Base-by-base conservation (phyloP, 1,140 invertebrate species). In the Drosophila erecta region DNA sequence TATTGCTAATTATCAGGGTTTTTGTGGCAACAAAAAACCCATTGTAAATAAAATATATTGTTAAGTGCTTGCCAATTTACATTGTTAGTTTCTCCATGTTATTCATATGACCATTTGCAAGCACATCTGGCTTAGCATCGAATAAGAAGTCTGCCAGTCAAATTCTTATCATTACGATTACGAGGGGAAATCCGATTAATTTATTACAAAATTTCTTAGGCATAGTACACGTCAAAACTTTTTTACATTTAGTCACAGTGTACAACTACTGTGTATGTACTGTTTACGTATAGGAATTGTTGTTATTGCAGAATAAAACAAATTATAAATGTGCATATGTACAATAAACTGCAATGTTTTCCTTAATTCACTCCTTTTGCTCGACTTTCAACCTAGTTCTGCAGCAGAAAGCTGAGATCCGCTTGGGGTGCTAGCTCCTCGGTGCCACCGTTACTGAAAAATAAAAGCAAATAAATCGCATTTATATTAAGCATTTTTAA, bases 361-460 rank as follows among this genome's bases (percentile, higher is more conserved):
- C 53, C 55, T 61, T 8, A 38, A 27, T 12, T 22, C 51, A 35
- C 7, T 10, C n/a, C 11, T 35, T 35, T 8, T 41, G 12, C 2
- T n/a, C 3, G 4, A 1, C 10, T 0, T 24, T 24, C 3, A 24
- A 24, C 24, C 24, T 37, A 50, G n/a, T 41, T 27, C 8, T 51
- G 14, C 37, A 91, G 80, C 79, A 95, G 91, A 90, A 94, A 95
- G 78, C 94, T 95, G 4, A 96, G 79, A 92, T 95, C 94, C 35
- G 93, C 79, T 41, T 93, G 93, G 57, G 93, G 92, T 49, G 92
- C 79, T 92, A 93, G 93, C 87, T 95, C 94, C 50, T 87, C 78
- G 54, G 94, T 89, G 5, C 91, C 76, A 69, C 93, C 85, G 41
- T 92, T 92, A n/a, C 95, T 95, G 86, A 58, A 94, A 35, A 93